These are phyloP conservation scores for Gandaritis pyraliata DNA, from an alignment of 2,888 invertebrate species.

Conservation along the genomic window DNA sequence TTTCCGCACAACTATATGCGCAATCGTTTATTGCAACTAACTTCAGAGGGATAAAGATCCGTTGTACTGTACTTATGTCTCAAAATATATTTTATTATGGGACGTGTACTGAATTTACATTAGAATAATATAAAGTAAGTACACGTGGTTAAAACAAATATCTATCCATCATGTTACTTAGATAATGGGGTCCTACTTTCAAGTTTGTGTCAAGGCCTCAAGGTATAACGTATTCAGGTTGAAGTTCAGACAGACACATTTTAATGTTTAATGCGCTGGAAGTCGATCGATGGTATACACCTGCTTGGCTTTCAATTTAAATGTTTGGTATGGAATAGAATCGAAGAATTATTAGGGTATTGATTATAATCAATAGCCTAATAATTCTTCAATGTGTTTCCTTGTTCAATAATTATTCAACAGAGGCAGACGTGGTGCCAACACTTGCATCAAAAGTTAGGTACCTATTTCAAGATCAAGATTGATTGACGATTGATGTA, in stretches of 20 bases:
- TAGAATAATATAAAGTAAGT: background rate
- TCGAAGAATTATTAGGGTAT: constrained; percentile 41
- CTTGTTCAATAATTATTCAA: too few relatives aligned
- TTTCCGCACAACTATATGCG: too few relatives aligned
- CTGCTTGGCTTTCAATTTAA: constrained; percentile 28
- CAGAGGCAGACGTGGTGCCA: background rate
- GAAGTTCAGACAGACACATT: constrained; percentile 68
- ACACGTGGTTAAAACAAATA: constrained; percentile 2
- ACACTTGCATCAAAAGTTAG: background rate
- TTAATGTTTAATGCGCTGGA: constrained; percentile 72
- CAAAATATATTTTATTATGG: too few relatives aligned
- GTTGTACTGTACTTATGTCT: too few relatives aligned
- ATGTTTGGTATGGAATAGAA: constrained; percentile 42
- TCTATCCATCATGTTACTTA: constrained; percentile 19
- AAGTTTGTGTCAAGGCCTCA: constrained; percentile 68
- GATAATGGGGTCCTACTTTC: constrained; percentile 23
- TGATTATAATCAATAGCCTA: too few relatives aligned
- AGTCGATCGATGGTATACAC: constrained; percentile 68
- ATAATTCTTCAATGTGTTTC: too few relatives aligned
- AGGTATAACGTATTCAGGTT: constrained; percentile 63
- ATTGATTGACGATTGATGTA: too few relatives aligned
- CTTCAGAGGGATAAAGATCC: too few relatives aligned
- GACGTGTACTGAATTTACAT: too few relatives aligned
- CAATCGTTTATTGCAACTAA: too few relatives aligned
- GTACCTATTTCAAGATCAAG: too few relatives aligned